Evolutionary conservation across 2,888 invertebrate genomes (phyloP).

Genomic region (Papilio elwesi): DNA sequence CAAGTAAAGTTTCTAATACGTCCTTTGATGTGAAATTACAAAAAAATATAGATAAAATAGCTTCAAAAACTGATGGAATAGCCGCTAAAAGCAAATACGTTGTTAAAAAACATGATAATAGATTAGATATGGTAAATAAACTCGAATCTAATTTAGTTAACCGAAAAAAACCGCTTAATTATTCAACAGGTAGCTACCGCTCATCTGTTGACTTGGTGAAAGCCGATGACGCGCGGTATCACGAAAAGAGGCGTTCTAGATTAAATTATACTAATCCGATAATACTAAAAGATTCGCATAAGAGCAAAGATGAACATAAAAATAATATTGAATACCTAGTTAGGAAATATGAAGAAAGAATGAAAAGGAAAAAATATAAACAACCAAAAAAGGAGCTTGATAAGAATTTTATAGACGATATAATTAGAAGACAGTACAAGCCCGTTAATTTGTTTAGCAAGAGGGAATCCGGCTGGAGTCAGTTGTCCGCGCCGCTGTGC

Average conservation of each 20-base stretch:
- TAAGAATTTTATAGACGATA: constrained; percentile 70
- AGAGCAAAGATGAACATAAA: constrained; percentile 48
- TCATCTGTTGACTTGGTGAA: constrained; percentile 32
- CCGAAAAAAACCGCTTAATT: constrained; percentile 47
- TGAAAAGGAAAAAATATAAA: constrained; percentile 47
- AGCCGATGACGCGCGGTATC: constrained; percentile 41
- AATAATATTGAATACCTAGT: constrained; percentile 46
- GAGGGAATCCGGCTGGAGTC: constrained; percentile 66
- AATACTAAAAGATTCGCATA: constrained; percentile 44
- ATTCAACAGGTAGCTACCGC: constrained; percentile 57
- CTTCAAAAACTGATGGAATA: constrained; percentile 28
- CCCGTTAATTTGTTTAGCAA: constrained; percentile 68
- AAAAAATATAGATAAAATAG: constrained; percentile 42
- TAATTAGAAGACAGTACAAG: constrained; percentile 71
- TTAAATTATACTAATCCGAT: constrained; percentile 44
- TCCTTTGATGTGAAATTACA: constrained; percentile 28
- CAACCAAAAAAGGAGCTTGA: constrained; percentile 55
- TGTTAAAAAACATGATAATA: constrained; percentile 51
- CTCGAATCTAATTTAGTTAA: constrained; percentile 41
- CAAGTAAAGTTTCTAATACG: constrained; percentile 41
- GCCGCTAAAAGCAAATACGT: constrained; percentile 50
- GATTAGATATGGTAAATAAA: constrained; percentile 43
- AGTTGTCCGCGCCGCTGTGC: constrained; percentile 73
- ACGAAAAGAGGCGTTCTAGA: constrained; percentile 48
- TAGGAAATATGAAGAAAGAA: constrained; percentile 47